Base-by-base conservation (phyloP, 2,113 vertebrate species). In the Albula glossodonta region DNA sequence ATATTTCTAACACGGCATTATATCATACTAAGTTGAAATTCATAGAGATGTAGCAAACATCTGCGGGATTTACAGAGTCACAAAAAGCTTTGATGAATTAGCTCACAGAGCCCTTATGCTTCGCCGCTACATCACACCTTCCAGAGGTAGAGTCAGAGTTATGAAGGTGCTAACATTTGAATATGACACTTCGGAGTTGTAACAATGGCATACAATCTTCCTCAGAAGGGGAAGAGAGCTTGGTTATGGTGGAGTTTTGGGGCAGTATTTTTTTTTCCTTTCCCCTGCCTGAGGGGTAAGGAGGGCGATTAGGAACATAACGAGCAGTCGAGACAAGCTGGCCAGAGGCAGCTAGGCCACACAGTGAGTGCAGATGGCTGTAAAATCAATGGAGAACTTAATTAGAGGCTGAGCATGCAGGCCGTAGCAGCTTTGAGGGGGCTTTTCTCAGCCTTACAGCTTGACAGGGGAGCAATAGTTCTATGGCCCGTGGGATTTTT, bases 301-400 rank as follows among this genome's bases (percentile, higher is more conserved):
- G 70, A 74, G 70, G n/a, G 70, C 70, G 70, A 74, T 74, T 74
- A 74, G 70, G n/a, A 74, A 31, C n/a, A 31, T 74, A 74, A 31
- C 70, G 70, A 74, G 70, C n/a, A 31, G 70, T 0, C 4, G n/a
- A 74, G 70, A 74, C 31, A n/a, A 74, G 70, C 41, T 17, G 78
- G 15, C 15, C 78, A 25, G 49, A 41, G 49, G 41, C 78, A 79
- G 41, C 78, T 5, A 79, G 78, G 78, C 78, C 78, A 79, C 78
- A 79, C 41, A 49, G 31, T 15, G 13, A 48, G 12, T 50, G 49
- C 78, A 79, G 78, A 48, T 50, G 78, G 78, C 48, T 79, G 78
- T 50, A 79, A 79, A 79, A 79, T 79, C 78, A 79, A 79, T 79
- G 49, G 41, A 74, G 41, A 48, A 79, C 41, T 49, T 79, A 79